phyloP scores from a whole-genome alignment of 2,797 vertebrate species.

The Oceanodroma leucorhoa region DNA sequence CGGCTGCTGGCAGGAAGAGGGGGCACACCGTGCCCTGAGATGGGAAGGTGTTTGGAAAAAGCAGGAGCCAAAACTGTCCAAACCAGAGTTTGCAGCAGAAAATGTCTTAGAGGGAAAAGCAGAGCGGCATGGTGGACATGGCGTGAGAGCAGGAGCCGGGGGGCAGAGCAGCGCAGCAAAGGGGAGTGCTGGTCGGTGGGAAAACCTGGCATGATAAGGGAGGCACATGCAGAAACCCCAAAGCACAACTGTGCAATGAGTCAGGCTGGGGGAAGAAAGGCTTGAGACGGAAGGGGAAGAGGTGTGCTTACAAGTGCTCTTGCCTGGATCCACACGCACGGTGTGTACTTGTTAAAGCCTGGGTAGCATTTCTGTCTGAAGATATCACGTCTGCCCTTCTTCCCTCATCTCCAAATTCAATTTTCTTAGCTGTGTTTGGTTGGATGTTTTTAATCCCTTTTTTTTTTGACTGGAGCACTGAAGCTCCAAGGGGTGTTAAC shows the following conservation, averaged over 20 bases:
- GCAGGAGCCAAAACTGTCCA: background rate
- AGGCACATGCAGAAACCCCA: background rate
- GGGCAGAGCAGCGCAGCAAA: fast-evolving
- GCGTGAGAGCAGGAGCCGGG: fast-evolving
- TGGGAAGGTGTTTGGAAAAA: background rate
- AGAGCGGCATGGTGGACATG: fast-evolving
- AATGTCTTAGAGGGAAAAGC: background rate
- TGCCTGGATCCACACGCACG: background rate
- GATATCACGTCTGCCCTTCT: background rate
- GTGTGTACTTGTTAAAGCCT: background rate
- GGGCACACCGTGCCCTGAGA: fast-evolving
- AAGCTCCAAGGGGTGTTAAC: background rate
- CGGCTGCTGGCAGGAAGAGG: background rate
- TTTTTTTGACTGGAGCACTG: background rate
- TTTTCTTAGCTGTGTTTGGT: background rate
- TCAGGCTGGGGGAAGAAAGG: background rate
- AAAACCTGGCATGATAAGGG: background rate
- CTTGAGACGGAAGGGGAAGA: background rate
- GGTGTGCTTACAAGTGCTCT: background rate
- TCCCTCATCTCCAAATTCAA: background rate
- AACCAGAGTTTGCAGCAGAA: background rate
- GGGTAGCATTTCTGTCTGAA: background rate
- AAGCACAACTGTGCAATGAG: background rate
- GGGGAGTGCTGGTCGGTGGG: background rate
- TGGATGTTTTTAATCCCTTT: background rate